A percentile compares a stretch with the other conserved stretches of the same genome.
These are phyloP conservation scores for Andrena flavipes DNA, from an alignment of 2,888 invertebrate genomes.

Conservation along the genomic window DNA sequence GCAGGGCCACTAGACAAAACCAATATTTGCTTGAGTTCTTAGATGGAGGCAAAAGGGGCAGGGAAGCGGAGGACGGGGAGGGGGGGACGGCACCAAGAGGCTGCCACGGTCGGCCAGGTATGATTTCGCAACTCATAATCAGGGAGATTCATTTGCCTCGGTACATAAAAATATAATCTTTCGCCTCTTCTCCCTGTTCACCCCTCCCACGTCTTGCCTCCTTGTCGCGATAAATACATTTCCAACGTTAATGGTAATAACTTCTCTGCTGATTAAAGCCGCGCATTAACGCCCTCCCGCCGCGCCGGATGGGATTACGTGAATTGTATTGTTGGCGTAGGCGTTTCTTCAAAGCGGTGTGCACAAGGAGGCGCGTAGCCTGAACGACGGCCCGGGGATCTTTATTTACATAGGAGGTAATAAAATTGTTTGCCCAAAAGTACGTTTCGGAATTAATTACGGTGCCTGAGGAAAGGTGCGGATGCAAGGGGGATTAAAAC, in stretches of 20 bases:
- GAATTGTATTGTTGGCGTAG: slow-evolving; percentile 30
- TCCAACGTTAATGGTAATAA: slow-evolving; percentile 62
- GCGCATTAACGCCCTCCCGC: slow-evolving; percentile 61
- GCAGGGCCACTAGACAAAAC: slow-evolving; percentile 80
- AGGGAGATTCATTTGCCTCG: slow-evolving; percentile 77
- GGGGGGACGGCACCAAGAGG: slow-evolving; percentile 39
- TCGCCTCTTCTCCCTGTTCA: slow-evolving; percentile 32
- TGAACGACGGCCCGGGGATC: neutral
- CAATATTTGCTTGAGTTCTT: slow-evolving; percentile 81
- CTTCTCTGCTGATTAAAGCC: slow-evolving; percentile 66
- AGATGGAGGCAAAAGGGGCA: slow-evolving; percentile 60
- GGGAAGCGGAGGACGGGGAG: slow-evolving; percentile 34
- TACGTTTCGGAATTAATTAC: slow-evolving; percentile 11
- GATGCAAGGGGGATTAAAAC: neutral
- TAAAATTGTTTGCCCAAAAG: neutral
- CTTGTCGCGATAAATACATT: slow-evolving; percentile 67
- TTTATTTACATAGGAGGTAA: slow-evolving; percentile 22
- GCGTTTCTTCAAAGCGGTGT: slow-evolving; percentile 8
- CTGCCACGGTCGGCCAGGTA: slow-evolving; percentile 55
- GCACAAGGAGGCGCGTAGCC: neutral
- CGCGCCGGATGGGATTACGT: slow-evolving; percentile 44
- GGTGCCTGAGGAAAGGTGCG: neutral
- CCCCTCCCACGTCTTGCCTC: slow-evolving; percentile 11
- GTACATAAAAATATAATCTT: slow-evolving; percentile 79
- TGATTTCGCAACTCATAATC: slow-evolving; percentile 77